phyloP scores from a whole-genome alignment of 2,797 vertebrate species.

The Manis pentadactyla region DNA sequence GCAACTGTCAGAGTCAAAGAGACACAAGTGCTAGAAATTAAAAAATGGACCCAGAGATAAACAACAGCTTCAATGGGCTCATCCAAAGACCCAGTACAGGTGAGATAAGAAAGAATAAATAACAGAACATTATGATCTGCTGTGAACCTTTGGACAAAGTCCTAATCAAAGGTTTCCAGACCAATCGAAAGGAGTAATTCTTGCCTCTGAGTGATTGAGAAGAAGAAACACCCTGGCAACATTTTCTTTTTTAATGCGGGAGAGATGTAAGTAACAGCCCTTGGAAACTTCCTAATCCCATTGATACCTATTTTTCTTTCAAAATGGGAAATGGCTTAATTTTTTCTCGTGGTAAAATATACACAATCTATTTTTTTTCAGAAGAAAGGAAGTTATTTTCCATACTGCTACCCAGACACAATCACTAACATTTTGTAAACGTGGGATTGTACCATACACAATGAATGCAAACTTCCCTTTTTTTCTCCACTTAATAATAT shows the following conservation, averaged over 20 bases:
- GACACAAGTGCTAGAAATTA: not conserved
- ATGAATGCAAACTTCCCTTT: not conserved
- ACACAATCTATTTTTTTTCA: not conserved
- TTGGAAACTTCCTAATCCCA: not conserved
- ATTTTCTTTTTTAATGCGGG: not conserved
- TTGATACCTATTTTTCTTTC: not conserved
- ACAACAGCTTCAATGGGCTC: not conserved
- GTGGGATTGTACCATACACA: not conserved
- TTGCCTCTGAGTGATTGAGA: not conserved
- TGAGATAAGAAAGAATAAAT: not conserved
- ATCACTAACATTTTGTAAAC: not conserved
- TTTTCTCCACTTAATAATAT: too few species aligned
- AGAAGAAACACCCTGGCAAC: not conserved
- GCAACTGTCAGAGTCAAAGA: not conserved
- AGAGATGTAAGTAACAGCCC: not conserved
- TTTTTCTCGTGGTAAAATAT: not conserved
- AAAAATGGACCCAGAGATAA: not conserved
- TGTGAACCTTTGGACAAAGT: not conserved
- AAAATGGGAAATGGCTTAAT: not conserved
- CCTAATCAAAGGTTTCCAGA: not conserved
- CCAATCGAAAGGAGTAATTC: not conserved
- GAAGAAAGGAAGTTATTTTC: not conserved
- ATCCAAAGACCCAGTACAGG: not conserved
- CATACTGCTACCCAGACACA: not conserved
- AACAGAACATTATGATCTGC: not conserved